Base-by-base conservation (phyloP, 2,113 vertebrate species). In the Enhydra lutris region DNA sequence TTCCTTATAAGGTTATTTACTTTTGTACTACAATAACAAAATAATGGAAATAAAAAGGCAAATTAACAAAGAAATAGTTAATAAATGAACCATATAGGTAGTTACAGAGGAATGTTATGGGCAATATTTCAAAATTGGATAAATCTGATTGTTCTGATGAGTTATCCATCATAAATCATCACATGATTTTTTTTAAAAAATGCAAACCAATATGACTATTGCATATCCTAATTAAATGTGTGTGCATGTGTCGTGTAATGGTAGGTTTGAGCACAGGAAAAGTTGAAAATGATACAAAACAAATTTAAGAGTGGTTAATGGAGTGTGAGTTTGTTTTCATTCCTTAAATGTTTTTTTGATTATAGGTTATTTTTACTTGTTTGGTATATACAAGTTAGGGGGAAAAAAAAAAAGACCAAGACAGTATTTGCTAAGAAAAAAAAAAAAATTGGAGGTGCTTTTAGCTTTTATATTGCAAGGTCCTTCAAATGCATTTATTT, bases 321-420 rank as follows among this genome's bases (percentile, higher is more conserved):
- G 4, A 95, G n/a, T n/a, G 21, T n/a, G n/a, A 4, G 34, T 79
- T 93, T 88, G 45, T 34, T 73, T 91, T 94, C 31, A 81, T 52
- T 76, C 82, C 18, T 92, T 87, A 96, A 78, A 78, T 78, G 67
- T 7, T 57, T 94, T 97, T 95, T 67, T 74, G 82, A 80, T 92
- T 94, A 89, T 0, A 96, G 12, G 21, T 57, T 52, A 90, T 23
- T 76, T 94, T 89, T 96, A 92, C 14, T 36, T 84, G 23, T 67
- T 95, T 36, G 15, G 36, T 69, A 90, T 24, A n/a, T 59, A 78
- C 9, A 80, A 69, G n/a, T 79, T 63, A 24, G 76, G 42, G 74
- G 1, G 52, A n/a, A 69, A 42, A 42, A 42, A 42, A 42, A 42
- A 42, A 12, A 61, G 24, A 26, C 34, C 15, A n/a, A 90, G 36